These are phyloP conservation scores for Synanceia verrucosa DNA, from an alignment of 2,797 vertebrate species.

Conservation along the genomic window DNA sequence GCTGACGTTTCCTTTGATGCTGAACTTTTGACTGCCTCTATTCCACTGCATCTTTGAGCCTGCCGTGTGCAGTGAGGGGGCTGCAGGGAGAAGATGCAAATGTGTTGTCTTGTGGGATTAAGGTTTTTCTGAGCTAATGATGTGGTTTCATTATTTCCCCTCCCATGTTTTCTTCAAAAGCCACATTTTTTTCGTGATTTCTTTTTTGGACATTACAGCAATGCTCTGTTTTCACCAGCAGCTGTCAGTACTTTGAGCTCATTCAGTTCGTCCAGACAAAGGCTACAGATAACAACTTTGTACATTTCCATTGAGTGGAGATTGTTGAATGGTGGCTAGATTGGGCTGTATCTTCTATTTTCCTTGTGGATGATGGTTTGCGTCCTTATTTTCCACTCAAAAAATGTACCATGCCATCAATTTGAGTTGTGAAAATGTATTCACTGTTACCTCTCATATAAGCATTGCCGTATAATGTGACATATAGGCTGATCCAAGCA, in stretches of 20 bases:
- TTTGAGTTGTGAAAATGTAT: slow-evolving; percentile 16
- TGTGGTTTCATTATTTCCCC: slow-evolving; percentile 52
- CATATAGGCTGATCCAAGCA: slow-evolving; percentile 53
- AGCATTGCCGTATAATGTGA: slow-evolving; percentile 78
- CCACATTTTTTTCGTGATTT: neutral
- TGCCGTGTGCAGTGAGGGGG: slow-evolving; percentile 43
- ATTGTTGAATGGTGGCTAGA: slow-evolving; percentile 9
- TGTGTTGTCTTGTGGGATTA: slow-evolving; percentile 62
- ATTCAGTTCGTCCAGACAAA: slow-evolving; percentile 25
- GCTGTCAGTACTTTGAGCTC: slow-evolving; percentile 46
- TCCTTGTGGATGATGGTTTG: neutral
- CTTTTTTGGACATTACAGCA: slow-evolving; percentile 38
- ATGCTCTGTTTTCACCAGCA: slow-evolving; percentile 48
- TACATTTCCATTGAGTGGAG: slow-evolving; percentile 22
- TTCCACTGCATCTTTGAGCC: slow-evolving; percentile 40
- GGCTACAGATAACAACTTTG: slow-evolving; percentile 5
- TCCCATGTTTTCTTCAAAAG: slow-evolving; percentile 15
- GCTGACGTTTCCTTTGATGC: slow-evolving; percentile 53
- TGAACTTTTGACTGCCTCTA: slow-evolving; percentile 69
- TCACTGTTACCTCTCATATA: slow-evolving; percentile 8
- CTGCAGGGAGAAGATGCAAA: slow-evolving; percentile 64
- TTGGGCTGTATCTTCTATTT: neutral
- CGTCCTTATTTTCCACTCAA: neutral
- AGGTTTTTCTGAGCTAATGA: slow-evolving; percentile 62
- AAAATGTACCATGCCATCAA: neutral